Percentiles rank a stretch among this genome's conserved stretches.
phyloP scores from a whole-genome alignment of 2,888 invertebrate genomes.

The Prosopocoilus inquinatus region DNA sequence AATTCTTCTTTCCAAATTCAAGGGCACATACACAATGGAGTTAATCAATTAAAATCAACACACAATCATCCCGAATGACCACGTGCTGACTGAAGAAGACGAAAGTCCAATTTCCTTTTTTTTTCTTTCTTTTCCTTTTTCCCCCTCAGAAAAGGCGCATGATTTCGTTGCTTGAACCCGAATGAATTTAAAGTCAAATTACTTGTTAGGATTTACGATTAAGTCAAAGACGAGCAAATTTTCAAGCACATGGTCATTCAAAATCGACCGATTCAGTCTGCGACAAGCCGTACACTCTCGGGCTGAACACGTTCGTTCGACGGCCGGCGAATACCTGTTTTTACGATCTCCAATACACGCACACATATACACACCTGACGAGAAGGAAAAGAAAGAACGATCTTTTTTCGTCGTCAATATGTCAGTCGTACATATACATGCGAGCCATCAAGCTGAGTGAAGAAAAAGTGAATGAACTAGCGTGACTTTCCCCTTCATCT shows the following conservation, averaged over 20 bases:
- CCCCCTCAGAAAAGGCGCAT: too few species aligned
- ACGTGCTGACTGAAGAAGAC: too few species aligned
- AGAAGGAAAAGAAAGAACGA: neutral
- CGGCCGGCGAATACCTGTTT: slow-evolving; percentile 39
- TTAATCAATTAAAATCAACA: neutral
- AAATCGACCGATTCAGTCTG: slow-evolving; percentile 15
- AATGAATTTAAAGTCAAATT: too few species aligned
- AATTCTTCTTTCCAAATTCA: too few species aligned
- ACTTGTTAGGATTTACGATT: neutral
- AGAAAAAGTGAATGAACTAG: slow-evolving; percentile 23
- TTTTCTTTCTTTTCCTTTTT: too few species aligned
- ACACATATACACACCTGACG: slow-evolving; percentile 23
- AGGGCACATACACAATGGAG: too few species aligned
- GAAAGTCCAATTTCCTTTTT: too few species aligned
- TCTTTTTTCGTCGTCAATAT: neutral
- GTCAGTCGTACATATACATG: slow-evolving; percentile 5
- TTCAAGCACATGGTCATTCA: slow-evolving; percentile 17
- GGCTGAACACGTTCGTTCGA: slow-evolving; percentile 19
- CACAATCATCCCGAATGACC: too few species aligned
- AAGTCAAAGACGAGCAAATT: slow-evolving; percentile 15
- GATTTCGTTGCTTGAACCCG: too few species aligned
- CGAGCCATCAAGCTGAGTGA: slow-evolving; percentile 5
- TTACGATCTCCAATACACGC: slow-evolving; percentile 33
- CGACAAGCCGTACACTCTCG: slow-evolving; percentile 19
- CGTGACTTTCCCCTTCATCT: slow-evolving; percentile 26